Conservation (phyloP, 2,113 vertebrate species). For the Axis porcinus region DNA sequence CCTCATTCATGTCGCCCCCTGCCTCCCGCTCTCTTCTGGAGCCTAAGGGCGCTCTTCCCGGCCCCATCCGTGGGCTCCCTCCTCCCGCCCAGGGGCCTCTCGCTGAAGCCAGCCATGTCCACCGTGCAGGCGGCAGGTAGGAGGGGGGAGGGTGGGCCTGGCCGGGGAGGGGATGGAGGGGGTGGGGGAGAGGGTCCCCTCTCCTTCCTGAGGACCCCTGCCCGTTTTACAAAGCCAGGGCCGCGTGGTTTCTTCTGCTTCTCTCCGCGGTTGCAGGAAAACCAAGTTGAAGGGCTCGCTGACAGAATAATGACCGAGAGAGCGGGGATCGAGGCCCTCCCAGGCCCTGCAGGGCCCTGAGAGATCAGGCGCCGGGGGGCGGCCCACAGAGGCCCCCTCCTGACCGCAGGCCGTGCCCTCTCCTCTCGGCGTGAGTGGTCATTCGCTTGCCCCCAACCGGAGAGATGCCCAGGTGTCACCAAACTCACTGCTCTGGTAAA, state of each 20-base stretch:
- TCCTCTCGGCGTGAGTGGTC: neutral
- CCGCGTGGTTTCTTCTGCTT: neutral
- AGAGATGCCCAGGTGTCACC: neutral
- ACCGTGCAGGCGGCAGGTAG: slow-evolving; percentile 66
- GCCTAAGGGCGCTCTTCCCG: neutral
- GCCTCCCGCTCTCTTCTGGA: neutral
- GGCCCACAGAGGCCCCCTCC: neutral
- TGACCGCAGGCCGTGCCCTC: no score
- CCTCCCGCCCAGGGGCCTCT: neutral
- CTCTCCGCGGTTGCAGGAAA: neutral
- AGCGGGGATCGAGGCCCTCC: neutral
- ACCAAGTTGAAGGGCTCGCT: neutral
- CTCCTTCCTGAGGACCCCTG: neutral
- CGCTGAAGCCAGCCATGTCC: slow-evolving; percentile 13
- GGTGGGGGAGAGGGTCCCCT: neutral
- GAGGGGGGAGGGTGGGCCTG: neutral
- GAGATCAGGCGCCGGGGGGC: neutral
- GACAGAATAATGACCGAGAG: neutral
- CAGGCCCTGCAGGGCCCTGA: neutral
- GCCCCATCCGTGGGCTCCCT: neutral
- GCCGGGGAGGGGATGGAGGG: neutral
- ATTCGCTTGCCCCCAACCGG: neutral
- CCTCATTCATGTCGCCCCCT: neutral
- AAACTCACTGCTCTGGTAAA: neutral
- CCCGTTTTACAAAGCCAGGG: neutral